Conservation (phyloP, 2,113 vertebrate genomes). For the Dicentrarchus labrax region DNA sequence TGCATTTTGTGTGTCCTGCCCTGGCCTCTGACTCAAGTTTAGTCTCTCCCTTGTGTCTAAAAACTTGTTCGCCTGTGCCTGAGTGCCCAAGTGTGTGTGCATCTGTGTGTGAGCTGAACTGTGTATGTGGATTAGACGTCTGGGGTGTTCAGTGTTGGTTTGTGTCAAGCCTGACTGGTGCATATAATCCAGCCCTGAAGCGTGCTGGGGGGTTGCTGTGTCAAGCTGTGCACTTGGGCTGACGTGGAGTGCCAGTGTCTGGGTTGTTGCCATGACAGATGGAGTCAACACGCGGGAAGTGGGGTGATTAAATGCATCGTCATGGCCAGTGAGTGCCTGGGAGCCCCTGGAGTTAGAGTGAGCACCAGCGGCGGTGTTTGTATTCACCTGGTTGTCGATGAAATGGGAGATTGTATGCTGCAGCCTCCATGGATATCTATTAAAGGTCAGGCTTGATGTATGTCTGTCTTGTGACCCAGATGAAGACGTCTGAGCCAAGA, state of each 20-base stretch:
- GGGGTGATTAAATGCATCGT: neutral
- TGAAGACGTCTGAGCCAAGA: constrained; percentile 10
- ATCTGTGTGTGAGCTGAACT: constrained; percentile 7
- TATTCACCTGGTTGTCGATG: neutral
- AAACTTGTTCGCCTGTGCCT: neutral
- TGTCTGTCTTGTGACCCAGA: neutral
- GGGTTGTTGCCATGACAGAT: neutral
- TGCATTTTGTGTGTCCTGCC: neutral
- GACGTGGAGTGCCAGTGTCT: neutral
- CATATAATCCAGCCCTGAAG: constrained; percentile 14
- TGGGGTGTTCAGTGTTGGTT: neutral
- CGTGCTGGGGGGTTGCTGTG: neutral
- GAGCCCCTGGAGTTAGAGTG: neutral
- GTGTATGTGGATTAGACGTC: neutral
- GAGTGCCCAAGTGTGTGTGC: neutral
- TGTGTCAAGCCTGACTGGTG: constrained; percentile 1
- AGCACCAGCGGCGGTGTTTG: neutral
- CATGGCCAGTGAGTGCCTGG: neutral
- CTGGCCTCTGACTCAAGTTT: neutral
- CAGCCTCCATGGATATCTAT: neutral
- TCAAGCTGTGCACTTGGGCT: neutral
- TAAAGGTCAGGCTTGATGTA: neutral
- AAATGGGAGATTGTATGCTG: neutral
- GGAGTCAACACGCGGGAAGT: neutral
- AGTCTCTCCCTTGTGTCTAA: neutral